Evolutionary conservation across 37 sponge, comb jelly and placozoan genomes (phyloP), one percentile per base, ranked within the genome.

Genomic region (Mnemiopsis leidyi): DNA sequence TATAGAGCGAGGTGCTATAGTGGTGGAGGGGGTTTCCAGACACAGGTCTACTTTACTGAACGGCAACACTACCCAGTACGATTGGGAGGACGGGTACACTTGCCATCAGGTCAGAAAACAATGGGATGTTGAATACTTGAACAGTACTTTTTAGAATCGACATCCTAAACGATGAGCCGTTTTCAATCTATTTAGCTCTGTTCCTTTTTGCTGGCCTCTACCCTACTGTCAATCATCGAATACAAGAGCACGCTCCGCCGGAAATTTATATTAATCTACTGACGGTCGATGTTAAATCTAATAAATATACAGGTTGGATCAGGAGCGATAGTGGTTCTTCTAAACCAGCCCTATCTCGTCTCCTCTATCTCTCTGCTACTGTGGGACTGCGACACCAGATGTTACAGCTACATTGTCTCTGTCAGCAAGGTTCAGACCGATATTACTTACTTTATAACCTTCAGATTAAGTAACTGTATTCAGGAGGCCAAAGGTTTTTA

Each of bases 81-180:
- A 98, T 94, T 98, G 98, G 98, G 98, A 98, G 94, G 94, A 95
- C 38, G 98, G 98, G 39, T 98, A 98, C 93, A 96, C 97, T 48
- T 98, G 98, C 36, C 98, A 98, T 69, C 98, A 98, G 96, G 93
- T 97, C 69, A 95, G 96, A 0, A 95, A 93, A 33, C 7, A 20
- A 26, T 36, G 36, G 7, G 24, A 25, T 73, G 23, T n/a, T 73
- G 76, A 21, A 28, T 73, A 73, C n/a, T n/a, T n/a, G n/a, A n/a
- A n/a, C n/a, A n/a, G n/a, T n/a, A n/a, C n/a, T n/a, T n/a, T n/a
- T n/a, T n/a, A n/a, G n/a, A n/a, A n/a, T n/a, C n/a, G n/a, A n/a
- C n/a, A n/a, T n/a, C n/a, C n/a, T n/a, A n/a, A n/a, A n/a, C n/a
- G n/a, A n/a, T n/a, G n/a, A n/a, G n/a, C n/a, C n/a, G n/a, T n/a